These are phyloP conservation scores for Argyrosomus regius DNA, from an alignment of 2,797 vertebrate species.

Conservation along the genomic window DNA sequence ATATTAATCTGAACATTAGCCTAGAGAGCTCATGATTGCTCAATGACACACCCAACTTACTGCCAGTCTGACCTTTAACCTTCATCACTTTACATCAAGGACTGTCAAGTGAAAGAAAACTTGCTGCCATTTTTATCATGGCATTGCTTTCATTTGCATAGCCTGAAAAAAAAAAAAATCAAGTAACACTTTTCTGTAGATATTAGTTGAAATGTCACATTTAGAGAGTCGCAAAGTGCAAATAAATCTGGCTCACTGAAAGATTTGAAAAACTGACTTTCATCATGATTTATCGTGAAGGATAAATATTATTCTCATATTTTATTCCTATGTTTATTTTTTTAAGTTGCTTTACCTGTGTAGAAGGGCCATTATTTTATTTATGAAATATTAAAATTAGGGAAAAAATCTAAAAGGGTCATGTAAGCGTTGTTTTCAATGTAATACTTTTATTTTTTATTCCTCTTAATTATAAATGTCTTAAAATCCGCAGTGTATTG, in stretches of 20 bases:
- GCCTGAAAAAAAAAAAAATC: not conserved
- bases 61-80: constrained; percentile 72
- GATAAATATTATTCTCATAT: not conserved
- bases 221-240: not conserved
- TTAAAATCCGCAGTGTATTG: not conserved
- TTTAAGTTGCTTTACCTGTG: not conserved
- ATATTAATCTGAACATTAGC: not conserved
- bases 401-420: not conserved
- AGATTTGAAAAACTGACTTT: constrained; percentile 12
- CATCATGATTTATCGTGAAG: not conserved
- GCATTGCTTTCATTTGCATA: constrained; percentile 4
- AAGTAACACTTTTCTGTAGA: not conserved
- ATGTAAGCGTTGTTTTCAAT: not conserved
- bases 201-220: not conserved
- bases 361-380: not conserved
- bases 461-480: not conserved
- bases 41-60: constrained; percentile 61
- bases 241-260: not conserved
- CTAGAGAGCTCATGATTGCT: constrained; percentile 13
- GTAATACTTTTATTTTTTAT: not conserved
- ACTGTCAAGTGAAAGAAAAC: constrained; percentile 41
- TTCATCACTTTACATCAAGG: constrained; percentile 44
- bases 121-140: constrained; percentile 65
- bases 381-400: not conserved
- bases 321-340: not conserved